These are phyloP conservation scores for Hetaerina titia DNA, from an alignment of 2,888 invertebrate species.

Conservation along the genomic window DNA sequence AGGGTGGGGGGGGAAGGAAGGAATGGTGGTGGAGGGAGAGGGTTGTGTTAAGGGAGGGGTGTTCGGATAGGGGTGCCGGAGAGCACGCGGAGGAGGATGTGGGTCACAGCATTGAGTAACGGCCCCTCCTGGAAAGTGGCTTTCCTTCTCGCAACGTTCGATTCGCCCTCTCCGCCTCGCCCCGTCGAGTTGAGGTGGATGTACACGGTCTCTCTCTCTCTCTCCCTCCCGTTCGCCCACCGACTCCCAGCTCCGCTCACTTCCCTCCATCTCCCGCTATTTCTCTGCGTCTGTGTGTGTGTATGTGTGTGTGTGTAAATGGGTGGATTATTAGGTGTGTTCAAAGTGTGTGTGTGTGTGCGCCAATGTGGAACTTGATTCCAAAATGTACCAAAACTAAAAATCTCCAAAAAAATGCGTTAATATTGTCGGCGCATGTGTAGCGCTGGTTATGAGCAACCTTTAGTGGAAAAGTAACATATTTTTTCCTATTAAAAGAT, in stretches of 20 bases:
- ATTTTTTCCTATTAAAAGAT: no score
- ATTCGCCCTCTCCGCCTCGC: neutral
- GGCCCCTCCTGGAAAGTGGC: constrained; percentile 64
- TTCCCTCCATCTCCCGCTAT: neutral
- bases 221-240: neutral
- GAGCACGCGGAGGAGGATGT: constrained; percentile 28
- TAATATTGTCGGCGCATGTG: no score
- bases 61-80: neutral
- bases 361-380: no score
- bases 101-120: constrained; percentile 64
- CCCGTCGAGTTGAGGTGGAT: neutral
- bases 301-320: neutral
- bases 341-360: no score
- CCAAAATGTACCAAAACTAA: no score
- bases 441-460: no score
- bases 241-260: neutral
- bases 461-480: no score
- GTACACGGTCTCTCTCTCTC: neutral
- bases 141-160: constrained; percentile 35
- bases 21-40: neutral
- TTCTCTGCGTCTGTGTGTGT: neutral
- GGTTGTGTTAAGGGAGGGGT: neutral
- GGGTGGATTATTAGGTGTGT: no score
- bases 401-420: no score
- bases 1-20: neutral